A percentile compares a stretch with the other conserved stretches of the same genome.
These are phyloP conservation scores for Tympanoctomys barrerae DNA, from an alignment of 2,797 vertebrate genomes.

Conservation along the genomic window DNA sequence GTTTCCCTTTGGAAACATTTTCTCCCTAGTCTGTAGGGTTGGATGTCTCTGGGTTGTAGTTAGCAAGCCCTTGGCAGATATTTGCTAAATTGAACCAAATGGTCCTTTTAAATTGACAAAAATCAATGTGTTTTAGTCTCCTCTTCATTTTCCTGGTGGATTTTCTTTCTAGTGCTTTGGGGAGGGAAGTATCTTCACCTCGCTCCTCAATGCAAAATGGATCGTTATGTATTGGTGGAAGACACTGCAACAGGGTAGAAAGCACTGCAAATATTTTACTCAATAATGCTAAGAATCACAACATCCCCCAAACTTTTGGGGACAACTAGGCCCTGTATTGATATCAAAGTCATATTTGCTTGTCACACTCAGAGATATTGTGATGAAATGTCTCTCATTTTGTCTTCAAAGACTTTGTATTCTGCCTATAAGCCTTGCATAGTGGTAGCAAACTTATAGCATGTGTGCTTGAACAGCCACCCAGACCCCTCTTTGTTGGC, in stretches of 20 bases:
- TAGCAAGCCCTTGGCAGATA: conserved; percentile 48
- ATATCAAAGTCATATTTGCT: background rate
- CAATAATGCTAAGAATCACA: background rate
- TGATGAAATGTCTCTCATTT: background rate
- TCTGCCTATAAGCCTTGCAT: background rate
- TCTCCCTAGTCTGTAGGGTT: background rate
- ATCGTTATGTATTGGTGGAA: background rate
- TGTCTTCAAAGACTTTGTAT: background rate
- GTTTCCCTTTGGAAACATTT: conserved; percentile 52
- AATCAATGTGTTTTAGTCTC: background rate
- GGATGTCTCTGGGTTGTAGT: conserved; percentile 34
- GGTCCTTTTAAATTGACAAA: background rate
- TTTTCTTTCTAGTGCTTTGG: conserved; percentile 18
- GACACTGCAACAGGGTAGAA: background rate
- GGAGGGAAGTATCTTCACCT: background rate
- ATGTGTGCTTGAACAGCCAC: background rate
- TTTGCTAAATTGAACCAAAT: conserved; percentile 70
- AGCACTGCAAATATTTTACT: background rate
- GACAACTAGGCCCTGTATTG: background rate
- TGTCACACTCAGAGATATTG: background rate
- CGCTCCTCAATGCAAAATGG: background rate
- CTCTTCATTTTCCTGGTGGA: background rate
- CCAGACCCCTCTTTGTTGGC: background rate
- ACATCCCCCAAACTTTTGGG: background rate
- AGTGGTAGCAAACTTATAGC: background rate